phyloP scores from a whole-genome alignment of 2,113 vertebrate species.

The Gnathochromis pfefferi region DNA sequence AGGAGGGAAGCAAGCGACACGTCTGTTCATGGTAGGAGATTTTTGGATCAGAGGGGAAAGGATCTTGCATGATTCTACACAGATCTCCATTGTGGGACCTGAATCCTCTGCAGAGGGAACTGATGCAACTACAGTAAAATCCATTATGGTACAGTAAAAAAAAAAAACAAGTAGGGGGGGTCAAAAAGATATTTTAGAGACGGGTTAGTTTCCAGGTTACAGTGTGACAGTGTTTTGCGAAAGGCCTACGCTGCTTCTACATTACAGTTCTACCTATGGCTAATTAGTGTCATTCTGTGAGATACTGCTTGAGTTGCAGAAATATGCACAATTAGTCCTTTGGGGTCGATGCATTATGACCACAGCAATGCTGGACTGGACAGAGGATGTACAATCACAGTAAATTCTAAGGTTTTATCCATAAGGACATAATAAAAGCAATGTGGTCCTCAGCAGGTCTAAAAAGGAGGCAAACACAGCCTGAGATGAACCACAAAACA shows the following conservation, averaged over 20 bases:
- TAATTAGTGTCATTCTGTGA: not conserved
- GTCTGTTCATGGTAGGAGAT: not conserved
- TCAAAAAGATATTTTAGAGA: not conserved
- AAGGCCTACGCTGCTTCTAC: not conserved
- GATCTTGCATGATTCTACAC: not conserved
- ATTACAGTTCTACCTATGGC: not conserved
- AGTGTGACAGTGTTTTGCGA: not conserved
- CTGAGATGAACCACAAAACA: not conserved
- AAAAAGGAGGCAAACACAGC: not conserved
- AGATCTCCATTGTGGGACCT: not conserved
- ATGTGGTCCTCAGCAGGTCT: not conserved
- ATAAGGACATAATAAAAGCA: not conserved
- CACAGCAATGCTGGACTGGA: not conserved
- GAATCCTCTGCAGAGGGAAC: not conserved
- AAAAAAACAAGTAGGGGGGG: not conserved
- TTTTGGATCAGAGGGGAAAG: not conserved
- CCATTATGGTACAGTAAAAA: not conserved
- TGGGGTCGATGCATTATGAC: not conserved
- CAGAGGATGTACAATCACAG: not conserved
- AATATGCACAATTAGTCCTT: not conserved
- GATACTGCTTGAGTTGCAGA: not conserved
- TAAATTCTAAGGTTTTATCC: not conserved
- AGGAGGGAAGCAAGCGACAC: not conserved
- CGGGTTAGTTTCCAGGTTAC: not conserved
- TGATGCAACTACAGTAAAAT: not conserved